Base-by-base conservation (phyloP, 2,888 invertebrate genomes). In the Acrocera orbiculus region DNA sequence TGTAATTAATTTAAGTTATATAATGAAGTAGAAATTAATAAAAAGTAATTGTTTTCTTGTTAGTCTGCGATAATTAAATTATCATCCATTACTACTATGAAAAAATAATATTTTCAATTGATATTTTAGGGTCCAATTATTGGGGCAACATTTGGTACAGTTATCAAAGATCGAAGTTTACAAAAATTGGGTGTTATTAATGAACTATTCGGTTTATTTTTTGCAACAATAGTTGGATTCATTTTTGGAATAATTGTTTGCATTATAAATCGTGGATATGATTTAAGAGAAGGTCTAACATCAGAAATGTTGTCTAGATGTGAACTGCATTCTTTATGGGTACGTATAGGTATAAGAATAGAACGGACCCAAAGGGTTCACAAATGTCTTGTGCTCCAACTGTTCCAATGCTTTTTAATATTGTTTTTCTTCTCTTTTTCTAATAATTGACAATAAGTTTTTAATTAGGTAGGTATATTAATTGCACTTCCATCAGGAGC, bases 401-500 rank as follows among this genome's bases (percentile, higher is more conserved):
- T n/a, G n/a, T n/a, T n/a, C n/a, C n/a, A n/a, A n/a, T n/a, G n/a
- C n/a, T n/a, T n/a, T n/a, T n/a, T n/a, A n/a, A n/a, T n/a, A n/a
- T n/a, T n/a, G n/a, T n/a, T n/a, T n/a, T n/a, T n/a, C n/a, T n/a
- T n/a, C n/a, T n/a, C n/a, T n/a, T n/a, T n/a, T n/a, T n/a, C n/a
- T n/a, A n/a, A n/a, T n/a, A n/a, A n/a, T n/a, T n/a, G n/a, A n/a
- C n/a, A n/a, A n/a, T n/a, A n/a, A n/a, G n/a, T n/a, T n/a, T n/a
- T n/a, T n/a, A n/a, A n/a, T n/a, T n/a, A n/a, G 64, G 69, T 78
- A 5, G 80, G 80, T 5, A 63, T 73, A 5, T 59, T 80, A 22
- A 70, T 80, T n/a, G 82, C 82, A 0, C 54, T 81, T 17, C 73
- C 80, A 1, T 79, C 79, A 1, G 82, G 82, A 2, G 78, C 76